A percentile compares a stretch with the other conserved stretches of the same genome.
phyloP scores from a whole-genome alignment of 2,888 invertebrate genomes.

The Campaea margaritaria region DNA sequence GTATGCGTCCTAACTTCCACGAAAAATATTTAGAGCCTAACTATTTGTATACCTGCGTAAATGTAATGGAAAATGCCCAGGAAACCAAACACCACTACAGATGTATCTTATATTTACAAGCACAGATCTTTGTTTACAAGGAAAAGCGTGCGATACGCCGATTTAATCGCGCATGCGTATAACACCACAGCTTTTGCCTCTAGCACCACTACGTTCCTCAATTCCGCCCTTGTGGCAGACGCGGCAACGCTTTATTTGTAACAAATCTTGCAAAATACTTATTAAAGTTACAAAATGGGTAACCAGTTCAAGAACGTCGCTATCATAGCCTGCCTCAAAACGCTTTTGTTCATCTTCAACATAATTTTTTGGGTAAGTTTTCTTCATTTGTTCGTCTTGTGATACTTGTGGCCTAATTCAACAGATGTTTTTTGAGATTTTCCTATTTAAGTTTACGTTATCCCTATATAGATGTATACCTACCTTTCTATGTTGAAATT shows the following conservation, averaged over 20 bases:
- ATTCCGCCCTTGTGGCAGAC: not conserved
- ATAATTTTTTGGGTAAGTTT: constrained; percentile 91
- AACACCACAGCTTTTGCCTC: constrained; percentile 31
- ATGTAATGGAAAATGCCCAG: no score
- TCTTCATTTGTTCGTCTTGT: constrained; percentile 6
- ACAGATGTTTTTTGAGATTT: no score
- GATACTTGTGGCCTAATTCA: constrained; percentile 13
- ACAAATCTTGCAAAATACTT: constrained; percentile 25
- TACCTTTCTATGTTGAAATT: no score
- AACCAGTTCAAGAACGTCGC: constrained; percentile 90
- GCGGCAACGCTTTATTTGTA: no score
- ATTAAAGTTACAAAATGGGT: constrained; percentile 79
- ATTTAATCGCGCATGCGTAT: constrained; percentile 70
- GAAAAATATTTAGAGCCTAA: no score
- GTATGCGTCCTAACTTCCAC: no score
- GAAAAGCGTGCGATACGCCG: constrained; percentile 53
- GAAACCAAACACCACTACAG: no score
- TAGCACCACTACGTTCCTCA: constrained; percentile 9
- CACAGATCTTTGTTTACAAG: constrained; percentile 61
- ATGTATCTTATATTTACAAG: constrained; percentile 53
- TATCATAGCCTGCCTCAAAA: constrained; percentile 91
- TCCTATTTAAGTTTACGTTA: no score
- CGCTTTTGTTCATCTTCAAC: constrained; percentile 91
- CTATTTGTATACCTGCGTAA: no score
- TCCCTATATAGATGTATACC: no score